Percentiles rank a stretch among this genome's conserved stretches.
phyloP scores from a whole-genome alignment of 2,797 vertebrate species.

The Enteromius radiatus region DNA sequence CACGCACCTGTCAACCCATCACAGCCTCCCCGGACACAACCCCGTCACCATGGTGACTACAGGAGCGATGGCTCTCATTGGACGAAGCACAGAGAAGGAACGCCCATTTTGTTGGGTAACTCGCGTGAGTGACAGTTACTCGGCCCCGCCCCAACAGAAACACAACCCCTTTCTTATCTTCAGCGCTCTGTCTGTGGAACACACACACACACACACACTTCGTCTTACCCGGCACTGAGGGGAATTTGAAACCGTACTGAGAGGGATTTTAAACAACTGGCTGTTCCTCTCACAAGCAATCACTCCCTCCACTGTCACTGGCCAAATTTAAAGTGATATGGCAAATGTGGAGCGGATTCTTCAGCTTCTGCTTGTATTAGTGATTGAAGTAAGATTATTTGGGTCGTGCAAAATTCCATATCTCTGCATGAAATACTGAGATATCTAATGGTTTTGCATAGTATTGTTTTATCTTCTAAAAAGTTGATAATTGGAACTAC shows the following conservation, averaged over 20 bases:
- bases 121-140: constrained; percentile 60
- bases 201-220: constrained; percentile 41
- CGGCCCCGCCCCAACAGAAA: constrained; percentile 59
- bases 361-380: constrained; percentile 26
- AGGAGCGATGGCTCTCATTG: constrained; percentile 78
- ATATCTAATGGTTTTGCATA: not conserved
- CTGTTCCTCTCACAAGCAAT: constrained; percentile 75
- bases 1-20: constrained; percentile 88
- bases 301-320: constrained; percentile 73
- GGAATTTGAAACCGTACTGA: constrained; percentile 87
- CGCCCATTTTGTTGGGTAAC: constrained; percentile 73
- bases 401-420: not conserved
- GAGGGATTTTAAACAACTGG: constrained; percentile 88
- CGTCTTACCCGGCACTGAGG: constrained; percentile 71
- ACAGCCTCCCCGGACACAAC: constrained; percentile 84
- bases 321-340: constrained; percentile 47
- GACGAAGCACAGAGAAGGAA: constrained; percentile 64
- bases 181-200: constrained; percentile 34
- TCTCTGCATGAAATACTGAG: not conserved
- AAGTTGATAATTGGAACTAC: not conserved
- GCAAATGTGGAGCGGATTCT: constrained; percentile 55
- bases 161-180: constrained; percentile 54
- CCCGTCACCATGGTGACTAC: constrained; percentile 84
- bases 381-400: not conserved
- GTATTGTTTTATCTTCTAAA: not conserved